Percentiles rank a stretch among this genome's conserved stretches.
These are phyloP conservation scores for Cyclina sinensis DNA, from an alignment of 1,140 invertebrate species.

Conservation along the genomic window DNA sequence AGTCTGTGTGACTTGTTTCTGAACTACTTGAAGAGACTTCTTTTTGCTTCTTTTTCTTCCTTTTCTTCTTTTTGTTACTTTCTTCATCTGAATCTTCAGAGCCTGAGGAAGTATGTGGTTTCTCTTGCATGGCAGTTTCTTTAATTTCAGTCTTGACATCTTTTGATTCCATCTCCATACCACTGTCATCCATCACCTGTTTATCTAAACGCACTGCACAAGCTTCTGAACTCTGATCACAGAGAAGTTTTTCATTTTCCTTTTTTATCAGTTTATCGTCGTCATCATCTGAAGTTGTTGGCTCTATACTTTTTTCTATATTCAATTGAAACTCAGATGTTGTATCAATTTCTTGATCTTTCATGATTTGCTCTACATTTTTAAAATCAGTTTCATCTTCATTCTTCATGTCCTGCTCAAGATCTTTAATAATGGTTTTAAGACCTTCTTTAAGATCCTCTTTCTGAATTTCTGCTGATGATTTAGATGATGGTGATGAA, in stretches of 20 bases:
- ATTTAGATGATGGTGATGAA: conserved; percentile 21
- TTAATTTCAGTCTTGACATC: neutral
- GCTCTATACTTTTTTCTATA: neutral
- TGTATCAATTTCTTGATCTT: no score
- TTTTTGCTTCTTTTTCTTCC: conserved; percentile 6
- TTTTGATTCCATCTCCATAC: neutral
- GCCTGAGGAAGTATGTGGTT: no score
- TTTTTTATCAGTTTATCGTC: neutral
- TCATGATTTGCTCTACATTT: neutral
- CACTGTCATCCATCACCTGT: no score
- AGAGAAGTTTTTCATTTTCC: neutral
- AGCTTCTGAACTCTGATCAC: neutral
- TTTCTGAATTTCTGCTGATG: conserved; percentile 58
- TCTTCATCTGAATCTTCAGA: neutral
- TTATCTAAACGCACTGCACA: no score
- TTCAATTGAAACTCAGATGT: no score
- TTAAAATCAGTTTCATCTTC: conserved; percentile 5
- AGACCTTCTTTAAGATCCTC: conserved; percentile 49
- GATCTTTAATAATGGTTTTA: conserved; percentile 57
- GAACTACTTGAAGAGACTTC: conserved; percentile 46
- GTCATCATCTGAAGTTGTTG: neutral
- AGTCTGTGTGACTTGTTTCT: conserved; percentile 26
- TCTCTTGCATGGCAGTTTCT: no score
- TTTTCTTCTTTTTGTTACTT: conserved; percentile 24
- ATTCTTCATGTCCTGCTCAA: conserved; percentile 38